A percentile compares a stretch with the other conserved stretches of the same genome.
Evolutionary conservation across 1,140 invertebrate species (phyloP).

Genomic region (Dendrolimus kikuchii): DNA sequence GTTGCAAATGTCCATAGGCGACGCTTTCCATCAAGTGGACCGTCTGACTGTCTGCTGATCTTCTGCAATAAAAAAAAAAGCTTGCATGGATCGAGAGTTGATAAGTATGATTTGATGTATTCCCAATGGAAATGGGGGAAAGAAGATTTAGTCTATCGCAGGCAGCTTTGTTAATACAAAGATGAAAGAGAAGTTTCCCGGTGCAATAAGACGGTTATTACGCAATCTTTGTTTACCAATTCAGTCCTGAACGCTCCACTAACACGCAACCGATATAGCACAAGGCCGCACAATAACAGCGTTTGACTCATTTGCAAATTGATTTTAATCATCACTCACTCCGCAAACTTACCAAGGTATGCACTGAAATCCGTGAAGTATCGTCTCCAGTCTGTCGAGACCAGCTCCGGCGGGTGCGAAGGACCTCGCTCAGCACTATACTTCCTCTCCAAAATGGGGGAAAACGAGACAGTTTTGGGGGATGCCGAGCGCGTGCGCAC

Average conservation of each 20-base stretch:
- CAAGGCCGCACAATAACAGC: constrained; percentile 59
- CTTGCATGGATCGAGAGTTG: no score
- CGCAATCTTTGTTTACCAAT: constrained; percentile 54
- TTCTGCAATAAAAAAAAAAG: no score
- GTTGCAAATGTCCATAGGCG: no score
- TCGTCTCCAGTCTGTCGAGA: constrained; percentile 53
- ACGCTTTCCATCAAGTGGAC: no score
- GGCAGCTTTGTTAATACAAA: no score
- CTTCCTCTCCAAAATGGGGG: constrained; percentile 66
- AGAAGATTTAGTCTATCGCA: no score
- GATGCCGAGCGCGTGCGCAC: constrained; percentile 71
- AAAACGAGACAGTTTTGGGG: constrained; percentile 69
- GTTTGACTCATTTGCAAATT: constrained; percentile 45
- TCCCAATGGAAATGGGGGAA: no score
- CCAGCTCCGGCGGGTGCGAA: constrained; percentile 42
- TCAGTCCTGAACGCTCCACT: constrained; percentile 48
- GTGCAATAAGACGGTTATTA: constrained; percentile 19
- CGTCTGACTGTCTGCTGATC: no score
- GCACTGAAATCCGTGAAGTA: constrained; percentile 68
- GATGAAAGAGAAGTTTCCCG: no score
- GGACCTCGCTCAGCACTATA: constrained; percentile 52
- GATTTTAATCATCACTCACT: constrained; percentile 20
- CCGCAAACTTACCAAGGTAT: constrained; percentile 62
- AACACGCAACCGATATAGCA: constrained; percentile 60
- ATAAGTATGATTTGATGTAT: no score